Percentiles rank a stretch among this genome's conserved stretches.
phyloP scores from a whole-genome alignment of 2,797 vertebrate genomes.

The Cottoperca gobio region DNA sequence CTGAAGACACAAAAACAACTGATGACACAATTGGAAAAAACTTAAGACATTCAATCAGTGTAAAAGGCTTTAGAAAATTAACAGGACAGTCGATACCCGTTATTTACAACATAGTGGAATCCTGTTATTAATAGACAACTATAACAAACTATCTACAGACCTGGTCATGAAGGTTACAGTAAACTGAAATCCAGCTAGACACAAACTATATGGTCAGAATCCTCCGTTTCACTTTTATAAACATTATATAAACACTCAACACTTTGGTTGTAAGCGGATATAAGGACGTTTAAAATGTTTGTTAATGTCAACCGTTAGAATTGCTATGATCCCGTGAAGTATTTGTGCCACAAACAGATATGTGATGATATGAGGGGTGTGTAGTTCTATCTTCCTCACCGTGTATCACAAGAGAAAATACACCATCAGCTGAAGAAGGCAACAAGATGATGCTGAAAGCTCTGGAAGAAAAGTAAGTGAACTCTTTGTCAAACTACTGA shows the following conservation, averaged over 20 bases:
- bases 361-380: background rate
- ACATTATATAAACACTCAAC: background rate
- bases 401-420: no score
- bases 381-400: background rate
- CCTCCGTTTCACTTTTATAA: background rate
- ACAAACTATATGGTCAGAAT: slow-evolving; percentile 37
- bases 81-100: slow-evolving; percentile 22
- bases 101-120: slow-evolving; percentile 47
- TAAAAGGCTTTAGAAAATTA: slow-evolving; percentile 61
- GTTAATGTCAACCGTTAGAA: background rate
- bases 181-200: slow-evolving; percentile 16
- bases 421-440: background rate
- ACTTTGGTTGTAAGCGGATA: background rate
- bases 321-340: background rate
- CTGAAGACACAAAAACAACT: background rate
- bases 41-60: slow-evolving; percentile 19
- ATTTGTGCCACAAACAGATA: background rate
- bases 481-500: background rate
- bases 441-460: background rate
- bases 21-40: background rate
- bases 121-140: slow-evolving; percentile 6
- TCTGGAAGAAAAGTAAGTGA: background rate
- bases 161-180: slow-evolving; percentile 11
- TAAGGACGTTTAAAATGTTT: background rate
- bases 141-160: slow-evolving; percentile 54